Percentiles rank a stretch among this genome's conserved stretches.
phyloP scores from a whole-genome alignment of 2,888 invertebrate genomes.

The Tetragonisca angustula region DNA sequence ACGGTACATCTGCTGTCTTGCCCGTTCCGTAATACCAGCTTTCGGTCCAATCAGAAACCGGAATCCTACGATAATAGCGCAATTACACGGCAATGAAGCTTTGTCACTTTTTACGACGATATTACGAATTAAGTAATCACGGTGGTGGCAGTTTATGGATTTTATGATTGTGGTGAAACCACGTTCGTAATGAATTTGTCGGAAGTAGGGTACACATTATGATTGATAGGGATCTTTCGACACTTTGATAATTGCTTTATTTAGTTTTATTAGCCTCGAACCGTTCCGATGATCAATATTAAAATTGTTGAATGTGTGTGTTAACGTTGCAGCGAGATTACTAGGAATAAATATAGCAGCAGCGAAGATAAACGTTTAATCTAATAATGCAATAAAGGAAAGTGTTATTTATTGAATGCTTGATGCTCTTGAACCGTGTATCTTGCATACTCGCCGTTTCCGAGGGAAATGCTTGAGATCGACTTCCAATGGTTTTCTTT shows the following conservation, averaged over 20 bases:
- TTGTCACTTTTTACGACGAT: neutral
- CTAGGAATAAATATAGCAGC: conserved; percentile 9
- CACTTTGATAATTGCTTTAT: neutral
- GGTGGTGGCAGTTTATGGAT: neutral
- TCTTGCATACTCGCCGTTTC: neutral
- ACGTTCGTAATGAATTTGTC: too few relatives aligned
- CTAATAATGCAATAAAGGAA: conserved; percentile 4
- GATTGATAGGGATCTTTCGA: too few relatives aligned
- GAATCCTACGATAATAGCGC: conserved; percentile 23
- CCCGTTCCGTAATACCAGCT: conserved; percentile 75
- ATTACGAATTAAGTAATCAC: neutral
- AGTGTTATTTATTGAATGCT: neutral
- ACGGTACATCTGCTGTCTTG: conserved; percentile 75
- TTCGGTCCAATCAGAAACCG: conserved; percentile 61
- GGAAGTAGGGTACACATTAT: too few relatives aligned
- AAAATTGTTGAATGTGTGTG: conserved; percentile 11
- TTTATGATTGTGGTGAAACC: too few relatives aligned
- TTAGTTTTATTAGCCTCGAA: neutral
- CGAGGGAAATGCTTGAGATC: neutral
- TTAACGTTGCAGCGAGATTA: conserved; percentile 4
- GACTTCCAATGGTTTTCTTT: neutral
- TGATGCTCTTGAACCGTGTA: neutral
- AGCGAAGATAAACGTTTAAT: conserved; percentile 4
- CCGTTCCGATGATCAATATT: conserved; percentile 4
- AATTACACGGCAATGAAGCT: neutral